phyloP scores from a whole-genome alignment of 2,113 vertebrate species.

The Heterotis niloticus region DNA sequence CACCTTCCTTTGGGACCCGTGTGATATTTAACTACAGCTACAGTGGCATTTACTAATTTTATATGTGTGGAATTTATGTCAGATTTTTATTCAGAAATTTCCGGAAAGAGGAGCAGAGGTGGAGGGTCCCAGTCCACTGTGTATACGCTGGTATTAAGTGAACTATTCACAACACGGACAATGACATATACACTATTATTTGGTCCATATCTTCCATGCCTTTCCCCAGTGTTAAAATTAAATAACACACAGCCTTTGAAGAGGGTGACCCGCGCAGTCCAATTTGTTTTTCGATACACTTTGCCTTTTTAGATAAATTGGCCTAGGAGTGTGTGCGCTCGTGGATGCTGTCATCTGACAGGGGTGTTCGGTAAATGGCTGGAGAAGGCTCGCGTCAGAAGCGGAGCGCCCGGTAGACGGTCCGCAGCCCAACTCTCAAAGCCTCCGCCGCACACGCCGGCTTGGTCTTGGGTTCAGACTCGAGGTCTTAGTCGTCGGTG shows the following conservation, averaged over 20 bases:
- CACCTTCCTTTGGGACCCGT: slow-evolving; percentile 55
- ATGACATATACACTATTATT: slow-evolving; percentile 66
- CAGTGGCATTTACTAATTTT: slow-evolving; percentile 83
- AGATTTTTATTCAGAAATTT: slow-evolving; percentile 73
- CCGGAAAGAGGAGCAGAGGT: slow-evolving; percentile 69
- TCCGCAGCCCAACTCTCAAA: background rate
- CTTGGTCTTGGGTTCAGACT: too few species aligned
- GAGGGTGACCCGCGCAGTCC: slow-evolving; percentile 54
- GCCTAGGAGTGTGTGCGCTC: background rate
- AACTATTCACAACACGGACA: slow-evolving; percentile 74
- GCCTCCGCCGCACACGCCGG: background rate
- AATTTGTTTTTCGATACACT: slow-evolving; percentile 61
- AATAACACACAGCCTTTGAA: slow-evolving; percentile 68
- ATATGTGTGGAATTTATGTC: slow-evolving; percentile 79
- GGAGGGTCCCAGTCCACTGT: slow-evolving; percentile 67
- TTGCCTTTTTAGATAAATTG: slow-evolving; percentile 43
- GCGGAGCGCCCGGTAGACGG: too few species aligned
- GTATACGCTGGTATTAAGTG: slow-evolving; percentile 77
- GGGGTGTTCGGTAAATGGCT: background rate
- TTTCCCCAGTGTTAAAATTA: slow-evolving; percentile 67
- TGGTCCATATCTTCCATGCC: slow-evolving; percentile 60
- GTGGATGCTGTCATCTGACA: background rate
- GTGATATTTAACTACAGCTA: slow-evolving; percentile 81
- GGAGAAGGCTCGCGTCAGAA: background rate
- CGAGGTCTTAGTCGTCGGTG: background rate